Base-by-base conservation (phyloP, 2,113 vertebrate genomes). In the Pseudolaguvia tuberculata region DNA sequence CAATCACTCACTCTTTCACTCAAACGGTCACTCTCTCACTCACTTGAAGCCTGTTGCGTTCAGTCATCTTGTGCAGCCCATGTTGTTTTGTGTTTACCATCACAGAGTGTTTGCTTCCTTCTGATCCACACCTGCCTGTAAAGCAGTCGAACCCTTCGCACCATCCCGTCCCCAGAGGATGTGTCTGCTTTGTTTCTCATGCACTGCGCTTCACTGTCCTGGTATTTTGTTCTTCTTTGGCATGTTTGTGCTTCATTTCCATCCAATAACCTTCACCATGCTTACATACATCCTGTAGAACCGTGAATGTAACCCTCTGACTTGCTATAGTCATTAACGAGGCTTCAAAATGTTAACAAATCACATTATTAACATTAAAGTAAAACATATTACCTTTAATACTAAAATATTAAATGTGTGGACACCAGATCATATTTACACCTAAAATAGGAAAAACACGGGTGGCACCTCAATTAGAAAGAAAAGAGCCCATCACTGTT, bases 141-240 rank as follows among this genome's bases (percentile, higher is more conserved):
- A 58, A 72, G 31, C 61, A 20, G 70, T n/a, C 70, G 59, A 25
- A 42, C 53, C 73, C 63, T 15, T 62, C 18, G 18, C 31, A 42
- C 59, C 17, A n/a, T 10, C 31, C 59, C 59, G 14, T 50, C 48
- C 48, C 2, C 17, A 42, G 78, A 79, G 50, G 80, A 82, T 82
- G 80, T 76, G 71, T 72, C 78, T 77, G 78, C 78, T 82, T 79
- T 79, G 47, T 82, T 74, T 79, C 62, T 74, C 79, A 75, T 78
- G 74, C 72, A 72, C 81, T 80, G 66, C 75, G 45, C 81, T 75
- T 72, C 81, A 82, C 73, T 76, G 55, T 73, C 48, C 81, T 74
- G 78, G 81, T 82, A 80, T 78, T 82, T 80, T 72, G 42, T 71
- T 73, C 79, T 67, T 61, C 53, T 77, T 77, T 82, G 68, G 61